Base-by-base conservation (phyloP, 2,113 vertebrate species). In the Aramus guarauna region DNA sequence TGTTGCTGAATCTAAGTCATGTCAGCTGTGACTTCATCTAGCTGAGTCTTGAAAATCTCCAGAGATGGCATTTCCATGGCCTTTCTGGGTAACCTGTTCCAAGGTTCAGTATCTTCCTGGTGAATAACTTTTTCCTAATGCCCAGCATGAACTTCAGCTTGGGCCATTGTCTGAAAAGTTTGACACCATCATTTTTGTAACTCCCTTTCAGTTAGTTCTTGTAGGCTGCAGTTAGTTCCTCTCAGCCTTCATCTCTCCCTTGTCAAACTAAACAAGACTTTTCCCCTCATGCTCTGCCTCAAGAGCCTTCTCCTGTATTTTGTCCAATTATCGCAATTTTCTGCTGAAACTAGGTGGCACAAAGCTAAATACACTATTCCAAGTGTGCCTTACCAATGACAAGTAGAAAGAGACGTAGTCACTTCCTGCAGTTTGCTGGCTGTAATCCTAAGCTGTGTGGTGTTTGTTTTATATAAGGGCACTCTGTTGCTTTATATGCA, bases 391-490 rank as follows among this genome's bases (percentile, higher is more conserved):
- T 48, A 27, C 24, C 19, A 36, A 21, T 32, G 50, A 34, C 30
- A 74, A 23, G 23, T 10, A 48, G 41, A 75, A 87, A 29, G 71
- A 56, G 24, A 24, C 8, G 27, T 15, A 37, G 53, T 10, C 4
- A 7, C 9, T 37, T 37, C 15, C 55, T 59, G 29, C 48, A 73
- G 39, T 68, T 80, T 41, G 12, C 32, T 90, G 68, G 19, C 59
- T 0, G 0, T 36, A 14, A 39, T 63, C 32, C 69, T 62, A 17
- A 6, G 3, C 2, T 21, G 6, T 32, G 4, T 36, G 5, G 2
- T 15, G 7, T 36, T 77, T 68, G 29, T 45, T 64, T 64, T 55
- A 32, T 17, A 6, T 24, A 32, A 45, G 21, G 32, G 32, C 63
- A 34, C 15, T 27, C 24, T 15, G 0, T 24, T 55, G 59, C 32